Conservation (phyloP, 2,113 vertebrate genomes). For the Hippocampus mohnikei region DNA sequence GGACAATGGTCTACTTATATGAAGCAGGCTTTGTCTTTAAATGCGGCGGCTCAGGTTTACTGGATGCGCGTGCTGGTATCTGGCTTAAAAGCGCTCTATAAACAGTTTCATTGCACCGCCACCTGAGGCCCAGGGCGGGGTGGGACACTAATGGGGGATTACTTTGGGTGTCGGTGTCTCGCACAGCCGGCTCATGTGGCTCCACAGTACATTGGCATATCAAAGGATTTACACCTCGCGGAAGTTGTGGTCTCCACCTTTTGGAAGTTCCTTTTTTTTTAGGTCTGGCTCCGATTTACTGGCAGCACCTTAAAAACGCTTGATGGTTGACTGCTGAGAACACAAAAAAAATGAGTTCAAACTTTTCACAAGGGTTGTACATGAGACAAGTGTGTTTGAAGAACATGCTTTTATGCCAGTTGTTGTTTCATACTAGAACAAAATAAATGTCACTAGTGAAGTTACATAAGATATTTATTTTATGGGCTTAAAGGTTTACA, state of each 20-base stretch:
- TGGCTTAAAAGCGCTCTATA: neutral
- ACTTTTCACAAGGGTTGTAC: neutral
- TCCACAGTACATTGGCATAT: constrained; percentile 54
- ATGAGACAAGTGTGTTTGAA: neutral
- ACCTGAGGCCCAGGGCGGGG: constrained; percentile 12
- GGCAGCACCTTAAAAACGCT: constrained; percentile 35
- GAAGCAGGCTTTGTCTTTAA: constrained; percentile 3
- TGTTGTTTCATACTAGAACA: neutral
- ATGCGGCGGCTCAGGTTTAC: neutral
- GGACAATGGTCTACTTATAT: constrained; percentile 19
- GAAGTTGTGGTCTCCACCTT: constrained; percentile 56
- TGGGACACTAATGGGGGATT: constrained; percentile 26
- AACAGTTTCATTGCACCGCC: constrained; percentile 6
- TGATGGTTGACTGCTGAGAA: constrained; percentile 46
- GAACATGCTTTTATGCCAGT: neutral
- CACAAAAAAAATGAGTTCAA: neutral
- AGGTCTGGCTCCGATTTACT: constrained; percentile 27
- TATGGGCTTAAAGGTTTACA: too few species aligned
- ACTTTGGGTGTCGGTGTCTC: constrained; percentile 7
- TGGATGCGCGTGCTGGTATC: neutral
- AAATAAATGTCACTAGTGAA: neutral
- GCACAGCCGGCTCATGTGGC: constrained; percentile 23
- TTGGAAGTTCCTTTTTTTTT: constrained; percentile 27
- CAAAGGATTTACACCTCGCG: constrained; percentile 46
- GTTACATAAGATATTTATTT: neutral